Evolutionary conservation across 2,888 invertebrate species (phyloP), one percentile per base, ranked within the genome.

Genomic region (Thecocarcelia acutangulata): DNA sequence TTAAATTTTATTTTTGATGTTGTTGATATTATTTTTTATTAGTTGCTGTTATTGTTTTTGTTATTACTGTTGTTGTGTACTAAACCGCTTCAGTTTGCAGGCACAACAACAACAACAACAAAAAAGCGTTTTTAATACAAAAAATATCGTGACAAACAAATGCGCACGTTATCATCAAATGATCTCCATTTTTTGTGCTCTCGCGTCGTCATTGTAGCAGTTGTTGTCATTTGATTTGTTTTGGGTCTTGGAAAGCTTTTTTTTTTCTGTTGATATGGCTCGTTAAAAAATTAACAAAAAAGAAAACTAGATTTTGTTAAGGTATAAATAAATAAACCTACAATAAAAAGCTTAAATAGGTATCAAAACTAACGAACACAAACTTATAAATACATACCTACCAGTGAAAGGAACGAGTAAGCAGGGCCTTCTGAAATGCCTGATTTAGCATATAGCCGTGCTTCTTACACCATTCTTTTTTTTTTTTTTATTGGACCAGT

Each of bases 141-240:
- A 75, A 75, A 78, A 79, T 66, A 78, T 89, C 88, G 88, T 89
- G 88, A 89, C 88, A 88, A 89, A 88, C 88, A 87, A 88, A 88
- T 87, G 88, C 88, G 88, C 88, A 87, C 87, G 88, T 88, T 88
- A 88, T 87, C 87, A 86, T 86, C 79, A 85, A 86, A 87, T 87
- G 87, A 88, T 88, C 88, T 88, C 86, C 85, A 85, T 86, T 86
- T 84, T 74, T 84, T 84, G 83, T 58, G 63, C 66, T 66, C 33
- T 66, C 64, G 68, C 70, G 21, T 58, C 61, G 72, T 68, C 81
- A 73, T 74, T 63, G 24, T 69, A 63, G 64, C 64, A 64, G 42
- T 68, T 72, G 66, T 74, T 81, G 81, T 77, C 64, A 69, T 81
- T 74, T 81, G 77, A 81, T 81, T 81, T 73, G 77, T 81, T 73